Percentiles rank a stretch among this genome's conserved stretches.
Conservation (phyloP, 2,113 vertebrate genomes). For the Dasypus novemcinctus region DNA sequence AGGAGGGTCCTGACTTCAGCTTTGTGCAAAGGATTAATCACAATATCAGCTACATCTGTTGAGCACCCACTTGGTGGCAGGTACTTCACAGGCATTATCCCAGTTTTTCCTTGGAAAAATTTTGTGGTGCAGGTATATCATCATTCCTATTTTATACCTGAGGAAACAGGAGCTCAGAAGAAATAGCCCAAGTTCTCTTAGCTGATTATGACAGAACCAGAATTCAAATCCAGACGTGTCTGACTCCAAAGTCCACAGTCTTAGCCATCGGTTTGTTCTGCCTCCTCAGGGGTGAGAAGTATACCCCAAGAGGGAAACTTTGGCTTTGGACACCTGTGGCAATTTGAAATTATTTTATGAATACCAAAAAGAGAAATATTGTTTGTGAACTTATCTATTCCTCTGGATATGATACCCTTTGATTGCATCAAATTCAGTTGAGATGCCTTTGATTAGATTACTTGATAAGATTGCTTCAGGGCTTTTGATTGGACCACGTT, state of each 20-base stretch:
- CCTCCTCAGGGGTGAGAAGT: neutral
- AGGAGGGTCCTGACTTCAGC: neutral
- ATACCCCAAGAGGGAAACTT: neutral
- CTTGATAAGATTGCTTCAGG: no score
- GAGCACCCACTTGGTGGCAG: neutral
- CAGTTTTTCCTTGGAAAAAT: neutral
- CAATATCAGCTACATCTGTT: fast-evolving
- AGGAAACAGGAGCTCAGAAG: neutral
- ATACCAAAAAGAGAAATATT: no score
- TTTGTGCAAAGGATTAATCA: neutral
- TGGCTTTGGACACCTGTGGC: neutral
- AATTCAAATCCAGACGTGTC: neutral
- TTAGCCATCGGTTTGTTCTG: neutral
- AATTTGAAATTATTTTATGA: no score
- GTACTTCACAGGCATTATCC: fast-evolving
- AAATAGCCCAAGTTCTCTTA: neutral
- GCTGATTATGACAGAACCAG: neutral
- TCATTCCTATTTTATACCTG: fast-evolving
- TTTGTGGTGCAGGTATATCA: fast-evolving
- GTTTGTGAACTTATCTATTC: no score
- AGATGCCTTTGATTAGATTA: no score
- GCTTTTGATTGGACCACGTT: no score
- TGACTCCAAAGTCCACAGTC: neutral
- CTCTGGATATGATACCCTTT: no score
- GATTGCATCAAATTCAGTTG: no score